phyloP scores from a whole-genome alignment of 2,888 invertebrate genomes.

The Peribatodes rhomboidaria region DNA sequence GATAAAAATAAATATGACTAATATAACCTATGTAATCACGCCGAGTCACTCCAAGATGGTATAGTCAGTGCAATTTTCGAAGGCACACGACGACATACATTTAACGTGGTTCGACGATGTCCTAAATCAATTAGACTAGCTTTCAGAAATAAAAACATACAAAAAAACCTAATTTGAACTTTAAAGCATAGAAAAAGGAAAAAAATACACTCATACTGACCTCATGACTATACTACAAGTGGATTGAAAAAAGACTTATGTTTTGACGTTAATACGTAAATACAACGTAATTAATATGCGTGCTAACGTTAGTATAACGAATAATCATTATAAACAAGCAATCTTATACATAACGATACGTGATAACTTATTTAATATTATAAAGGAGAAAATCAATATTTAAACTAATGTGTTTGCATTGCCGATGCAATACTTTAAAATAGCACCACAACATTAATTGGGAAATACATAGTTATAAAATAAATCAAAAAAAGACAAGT shows the following conservation, averaged over 20 bases:
- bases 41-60: no score
- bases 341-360: conserved; percentile 41
- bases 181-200: neutral
- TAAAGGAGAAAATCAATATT: neutral
- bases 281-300: neutral
- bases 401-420: no score
- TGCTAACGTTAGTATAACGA: conserved; percentile 9
- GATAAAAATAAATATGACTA: no score
- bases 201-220: neutral
- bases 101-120: neutral
- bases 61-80: no score
- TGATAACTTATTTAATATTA: conserved; percentile 57
- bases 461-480: neutral
- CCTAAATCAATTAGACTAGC: neutral
- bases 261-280: conserved; percentile 10
- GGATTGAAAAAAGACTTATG: neutral
- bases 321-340: conserved; percentile 9
- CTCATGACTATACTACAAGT: neutral
- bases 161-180: no score
- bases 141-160: no score
- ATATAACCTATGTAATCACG: no score
- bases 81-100: no score
- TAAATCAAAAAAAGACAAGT: conserved; percentile 41
- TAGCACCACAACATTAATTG: neutral
- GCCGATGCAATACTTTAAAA: no score